Percentiles rank a stretch among this genome's conserved stretches.
Evolutionary conservation across 2,888 invertebrate genomes (phyloP).

Genomic region (Ennomos erosarius): DNA sequence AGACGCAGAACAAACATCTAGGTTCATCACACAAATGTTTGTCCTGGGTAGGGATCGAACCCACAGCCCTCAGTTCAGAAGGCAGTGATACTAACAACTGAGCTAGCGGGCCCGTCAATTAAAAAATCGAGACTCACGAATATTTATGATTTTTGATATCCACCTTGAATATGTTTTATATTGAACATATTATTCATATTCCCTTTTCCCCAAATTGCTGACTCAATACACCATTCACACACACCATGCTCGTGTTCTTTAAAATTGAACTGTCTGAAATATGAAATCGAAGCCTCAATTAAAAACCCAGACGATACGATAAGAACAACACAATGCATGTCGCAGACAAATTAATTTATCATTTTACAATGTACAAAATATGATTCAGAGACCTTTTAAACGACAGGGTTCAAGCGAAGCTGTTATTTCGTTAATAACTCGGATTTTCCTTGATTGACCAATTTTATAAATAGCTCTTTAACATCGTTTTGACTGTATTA

Average conservation of each 20-base stretch:
- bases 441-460: background rate
- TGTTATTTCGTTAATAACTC: constrained; percentile 4
- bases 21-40: too few species aligned
- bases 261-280: constrained; percentile 36
- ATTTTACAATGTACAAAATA: constrained; percentile 15
- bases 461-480: background rate
- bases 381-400: constrained; percentile 14
- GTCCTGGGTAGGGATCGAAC: too few species aligned
- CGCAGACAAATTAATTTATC: constrained; percentile 28
- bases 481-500: background rate
- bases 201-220: constrained; percentile 20
- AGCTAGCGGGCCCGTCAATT: too few species aligned
- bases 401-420: constrained; percentile 12
- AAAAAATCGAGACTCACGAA: too few species aligned
- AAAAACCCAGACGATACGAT: constrained; percentile 20
- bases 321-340: constrained; percentile 24
- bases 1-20: too few species aligned
- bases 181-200: constrained; percentile 7
- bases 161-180: background rate
- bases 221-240: constrained; percentile 33
- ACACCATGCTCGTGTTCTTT: constrained; percentile 13
- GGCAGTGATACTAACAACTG: too few species aligned
- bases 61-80: too few species aligned
- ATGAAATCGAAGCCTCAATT: constrained; percentile 33
- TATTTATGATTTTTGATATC: background rate